Evolutionary conservation across 2,113 vertebrate genomes (phyloP).

Genomic region (Myanophis thanlyinensis): DNA sequence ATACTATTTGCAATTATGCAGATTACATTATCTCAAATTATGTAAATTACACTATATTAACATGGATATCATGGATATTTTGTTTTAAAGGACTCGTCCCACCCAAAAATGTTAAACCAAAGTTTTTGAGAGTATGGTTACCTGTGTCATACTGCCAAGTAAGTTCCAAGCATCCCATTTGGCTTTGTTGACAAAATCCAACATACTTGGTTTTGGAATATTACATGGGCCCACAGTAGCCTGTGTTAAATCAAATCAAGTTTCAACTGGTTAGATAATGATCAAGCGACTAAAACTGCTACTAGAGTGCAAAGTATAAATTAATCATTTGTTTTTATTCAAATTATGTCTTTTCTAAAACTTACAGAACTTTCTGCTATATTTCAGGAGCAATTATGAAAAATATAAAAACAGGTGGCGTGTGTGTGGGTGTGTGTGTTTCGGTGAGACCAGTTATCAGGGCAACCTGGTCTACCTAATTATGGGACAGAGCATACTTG

Average conservation of each 20-base stretch:
- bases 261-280: not conserved
- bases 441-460: too few species aligned
- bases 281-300: not conserved
- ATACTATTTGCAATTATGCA: not conserved
- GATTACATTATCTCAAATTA: not conserved
- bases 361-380: not conserved
- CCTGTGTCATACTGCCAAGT: constrained; percentile 82
- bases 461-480: too few species aligned
- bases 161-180: constrained; percentile 93
- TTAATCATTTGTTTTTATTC: not conserved
- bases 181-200: constrained; percentile 88
- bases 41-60: not conserved
- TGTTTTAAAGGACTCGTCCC: not conserved
- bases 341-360: not conserved
- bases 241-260: constrained; percentile 59
- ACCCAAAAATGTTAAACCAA: not conserved
- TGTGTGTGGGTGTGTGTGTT: not conserved
- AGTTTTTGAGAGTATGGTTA: constrained; percentile 40
- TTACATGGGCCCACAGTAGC: constrained; percentile 86
- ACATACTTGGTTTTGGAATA: constrained; percentile 82
- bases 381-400: not conserved
- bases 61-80: not conserved
- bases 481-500: too few species aligned
- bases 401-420: not conserved
- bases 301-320: not conserved